Percentiles rank a stretch among this genome's conserved stretches.
Evolutionary conservation across 2,888 invertebrate genomes (phyloP).

Genomic region (Hirtodrosophila cameraria): DNA sequence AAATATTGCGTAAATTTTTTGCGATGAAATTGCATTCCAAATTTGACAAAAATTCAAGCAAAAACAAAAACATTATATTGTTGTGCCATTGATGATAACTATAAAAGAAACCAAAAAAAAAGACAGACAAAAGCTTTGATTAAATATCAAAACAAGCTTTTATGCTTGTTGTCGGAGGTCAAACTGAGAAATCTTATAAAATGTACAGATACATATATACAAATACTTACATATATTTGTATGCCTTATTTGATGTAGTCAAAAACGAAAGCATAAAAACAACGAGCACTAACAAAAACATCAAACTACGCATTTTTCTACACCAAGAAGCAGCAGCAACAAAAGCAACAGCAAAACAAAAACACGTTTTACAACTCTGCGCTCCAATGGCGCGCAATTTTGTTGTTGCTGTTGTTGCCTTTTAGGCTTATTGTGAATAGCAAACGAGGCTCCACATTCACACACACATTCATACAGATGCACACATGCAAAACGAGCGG

Average conservation of each 20-base stretch:
- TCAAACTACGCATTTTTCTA: slow-evolving; percentile 69
- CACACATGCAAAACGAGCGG: slow-evolving; percentile 42
- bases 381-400: slow-evolving; percentile 70
- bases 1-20: slow-evolving; percentile 49
- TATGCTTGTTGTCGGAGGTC: slow-evolving; percentile 68
- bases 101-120: slow-evolving; percentile 8
- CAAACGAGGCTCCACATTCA: slow-evolving; percentile 42
- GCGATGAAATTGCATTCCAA: slow-evolving; percentile 25
- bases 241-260: slow-evolving; percentile 20
- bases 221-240: background rate
- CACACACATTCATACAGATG: slow-evolving; percentile 12
- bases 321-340: slow-evolving; percentile 25
- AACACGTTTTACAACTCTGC: slow-evolving; percentile 74
- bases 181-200: slow-evolving; percentile 39
- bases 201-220: background rate
- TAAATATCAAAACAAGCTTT: slow-evolving; percentile 39
- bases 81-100: slow-evolving; percentile 33
- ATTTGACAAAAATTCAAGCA: slow-evolving; percentile 7
- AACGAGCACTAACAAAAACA: slow-evolving; percentile 28
- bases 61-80: background rate
- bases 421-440: slow-evolving; percentile 60
- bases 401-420: slow-evolving; percentile 53
- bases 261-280: slow-evolving; percentile 61
- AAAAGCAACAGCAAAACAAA: slow-evolving; percentile 53
- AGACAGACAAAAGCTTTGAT: slow-evolving; percentile 22